Evolutionary conservation across 37 sponge, comb jelly and placozoan genomes (phyloP), one percentile per base, ranked within the genome.

Genomic region (Axinella damicornis): DNA sequence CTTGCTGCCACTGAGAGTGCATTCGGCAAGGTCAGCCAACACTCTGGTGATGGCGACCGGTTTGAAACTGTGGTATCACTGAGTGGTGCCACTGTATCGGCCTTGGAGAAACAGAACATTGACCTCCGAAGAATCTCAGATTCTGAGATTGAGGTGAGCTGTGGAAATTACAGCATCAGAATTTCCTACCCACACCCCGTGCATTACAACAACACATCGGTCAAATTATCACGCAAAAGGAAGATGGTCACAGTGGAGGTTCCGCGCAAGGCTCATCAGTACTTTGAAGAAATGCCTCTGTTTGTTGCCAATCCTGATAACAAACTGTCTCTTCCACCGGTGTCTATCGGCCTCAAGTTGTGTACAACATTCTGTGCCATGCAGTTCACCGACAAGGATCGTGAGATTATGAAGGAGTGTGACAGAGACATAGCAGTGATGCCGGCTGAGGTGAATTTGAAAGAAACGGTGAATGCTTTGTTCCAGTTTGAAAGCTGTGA

Each of bases 141-240:
- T 21, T 36, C 69, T 5, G 0, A 5, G 40, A 52, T 85, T 5
- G 2, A 67, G 28, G 37, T 85, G 0, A 30, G 5, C 2, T 82
- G 83, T 60, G 59, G 41, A 6, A 1, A 17, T 2, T 53, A 55
- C n/a, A 69, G 9, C 15, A 2, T 54, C 5, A 19, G 30, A 25
- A 18, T 85, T 1, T 37, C 2, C 5, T 85, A 77, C 56, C 85
- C 77, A 31, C 36, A 77, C 54, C 56, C 84, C 0, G 41, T 84
- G 22, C 67, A 74, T 39, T 58, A 73, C 5, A 13, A 31, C 20
- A 67, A 64, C 22, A 31, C 63, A 1, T 17, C 33, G 5, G 62
- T 73, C 41, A 84, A 39, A 65, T 11, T 84, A 2, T 84, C 76
- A 27, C 5, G 24, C 18, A 74, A 64, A 55, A 52, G 20, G 0